Evolutionary conservation across 2,113 vertebrate species (phyloP), one percentile per base, ranked within the genome.

Genomic region (Opisthocomus hoazin): DNA sequence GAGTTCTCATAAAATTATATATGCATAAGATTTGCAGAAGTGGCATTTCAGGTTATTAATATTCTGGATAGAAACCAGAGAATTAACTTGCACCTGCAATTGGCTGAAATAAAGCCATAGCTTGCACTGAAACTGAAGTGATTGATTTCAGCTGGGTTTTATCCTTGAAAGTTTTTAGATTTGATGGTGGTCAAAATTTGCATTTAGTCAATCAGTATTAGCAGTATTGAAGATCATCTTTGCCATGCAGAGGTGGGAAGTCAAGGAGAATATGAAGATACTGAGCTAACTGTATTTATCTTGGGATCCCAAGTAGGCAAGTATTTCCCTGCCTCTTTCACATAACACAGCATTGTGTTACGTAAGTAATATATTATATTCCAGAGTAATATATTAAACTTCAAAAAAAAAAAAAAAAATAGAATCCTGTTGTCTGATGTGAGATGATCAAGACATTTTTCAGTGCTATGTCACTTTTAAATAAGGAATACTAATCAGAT

Each of bases 11-110:
- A 92, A 96, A 89, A 93, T 93, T 86, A 77, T 70, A 75, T 82
- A 92, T 94, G 95, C 88, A 84, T 90, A 84, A 79, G 65, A 69
- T 87, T 90, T 86, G 76, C 57, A 66, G 65, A 90, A 93, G 79
- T 95, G 90, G 56, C 73, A 86, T 95, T 95, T 96, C 65, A 87
- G 36, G 19, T 69, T 84, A 84, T 96, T 96, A 93, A 68, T 89
- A 91, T 92, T 94, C 86, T 75, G 73, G 64, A 45, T 17, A 75
- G 53, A 84, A 89, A 79, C 30, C n/a, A 69, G 80, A 71, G 80
- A 78, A 93, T 96, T 96, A 84, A 90, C 60, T 93, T 90, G 34
- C 30, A 94, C 79, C 83, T 90, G 73, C 51, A 53, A 90, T 75
- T 81, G 81, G 39, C 69, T 89, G 60, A 87, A 95, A 92, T 78